Conservation (phyloP, 2,113 vertebrate species). For the Talpa occidentalis region DNA sequence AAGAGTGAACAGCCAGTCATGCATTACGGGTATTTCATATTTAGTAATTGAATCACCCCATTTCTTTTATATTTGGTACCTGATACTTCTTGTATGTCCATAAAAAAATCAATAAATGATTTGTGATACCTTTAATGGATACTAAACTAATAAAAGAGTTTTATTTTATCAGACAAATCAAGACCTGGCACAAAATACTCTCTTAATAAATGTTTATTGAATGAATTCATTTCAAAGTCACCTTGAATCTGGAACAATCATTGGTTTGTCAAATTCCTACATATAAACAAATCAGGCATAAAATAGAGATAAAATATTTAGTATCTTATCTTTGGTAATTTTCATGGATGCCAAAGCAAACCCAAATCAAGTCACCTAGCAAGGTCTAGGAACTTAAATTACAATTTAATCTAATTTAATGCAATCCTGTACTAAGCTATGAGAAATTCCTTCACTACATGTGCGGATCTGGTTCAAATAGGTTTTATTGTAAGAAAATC, state of each 20-base stretch:
- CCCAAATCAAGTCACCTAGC: not conserved
- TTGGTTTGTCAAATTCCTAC: not conserved
- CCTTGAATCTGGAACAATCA: conserved; percentile 52
- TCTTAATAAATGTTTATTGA: conserved; percentile 54
- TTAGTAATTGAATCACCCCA: conserved; percentile 3
- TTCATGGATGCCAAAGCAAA: not conserved
- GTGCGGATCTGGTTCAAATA: not conserved
- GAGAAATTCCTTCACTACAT: not conserved
- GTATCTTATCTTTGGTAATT: not conserved
- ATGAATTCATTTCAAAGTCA: conserved; percentile 66
- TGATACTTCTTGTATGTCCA: conserved; percentile 17
- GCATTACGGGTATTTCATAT: not conserved
- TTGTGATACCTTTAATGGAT: conserved; percentile 54
- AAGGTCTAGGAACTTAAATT: not conserved
- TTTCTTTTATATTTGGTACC: conserved; percentile 34
- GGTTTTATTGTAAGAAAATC: not conserved
- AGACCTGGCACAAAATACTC: conserved; percentile 5
- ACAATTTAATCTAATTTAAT: conserved; percentile 1
- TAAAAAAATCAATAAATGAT: conserved; percentile 67
- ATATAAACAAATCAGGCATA: conserved; percentile 37
- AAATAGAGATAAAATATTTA: not conserved
- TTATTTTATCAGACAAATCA: conserved; percentile 47
- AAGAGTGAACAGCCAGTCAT: not conserved
- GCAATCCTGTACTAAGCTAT: not conserved
- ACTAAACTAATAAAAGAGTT: conserved; percentile 63